Evolutionary conservation across 2,888 invertebrate species (phyloP).

Genomic region (Eilema caniola): DNA sequence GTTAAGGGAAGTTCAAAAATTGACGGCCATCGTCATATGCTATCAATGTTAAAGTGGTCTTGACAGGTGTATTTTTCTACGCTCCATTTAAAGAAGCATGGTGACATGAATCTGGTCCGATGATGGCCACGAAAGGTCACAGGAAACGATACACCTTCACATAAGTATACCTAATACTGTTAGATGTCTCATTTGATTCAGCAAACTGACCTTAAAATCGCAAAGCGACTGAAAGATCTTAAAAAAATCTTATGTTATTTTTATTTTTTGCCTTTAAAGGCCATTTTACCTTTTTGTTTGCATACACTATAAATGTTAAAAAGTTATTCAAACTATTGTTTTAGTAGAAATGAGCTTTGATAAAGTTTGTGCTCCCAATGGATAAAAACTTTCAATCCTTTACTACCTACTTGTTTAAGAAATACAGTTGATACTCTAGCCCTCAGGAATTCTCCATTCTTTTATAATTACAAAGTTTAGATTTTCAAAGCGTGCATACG

Average conservation of each 20-base stretch:
- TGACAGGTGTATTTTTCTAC: too few relatives aligned
- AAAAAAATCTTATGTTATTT: background rate
- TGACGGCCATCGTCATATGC: too few relatives aligned
- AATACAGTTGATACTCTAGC: slow-evolving; percentile 31
- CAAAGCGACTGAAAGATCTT: too few relatives aligned
- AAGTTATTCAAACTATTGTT: slow-evolving; percentile 47
- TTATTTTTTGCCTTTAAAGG: background rate
- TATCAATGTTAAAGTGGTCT: too few relatives aligned
- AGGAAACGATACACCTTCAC: background rate
- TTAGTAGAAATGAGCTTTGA: slow-evolving; percentile 41
- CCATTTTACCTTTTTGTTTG: background rate
- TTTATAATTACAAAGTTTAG: slow-evolving; percentile 38
- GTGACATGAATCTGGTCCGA: background rate
- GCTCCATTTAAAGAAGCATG: background rate
- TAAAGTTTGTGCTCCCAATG: slow-evolving; percentile 39
- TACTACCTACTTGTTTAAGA: slow-evolving; percentile 43
- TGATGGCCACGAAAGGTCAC: background rate
- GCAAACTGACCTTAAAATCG: background rate
- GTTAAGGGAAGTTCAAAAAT: too few relatives aligned
- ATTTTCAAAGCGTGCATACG: background rate
- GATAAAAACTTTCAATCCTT: slow-evolving; percentile 46
- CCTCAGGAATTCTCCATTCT: slow-evolving; percentile 40
- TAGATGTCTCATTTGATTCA: background rate
- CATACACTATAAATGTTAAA: slow-evolving; percentile 22
- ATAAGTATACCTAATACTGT: background rate